Percentiles rank a stretch among this genome's conserved stretches.
Evolutionary conservation across 2,888 invertebrate species (phyloP).

Genomic region (Alloscopus bannaensis): DNA sequence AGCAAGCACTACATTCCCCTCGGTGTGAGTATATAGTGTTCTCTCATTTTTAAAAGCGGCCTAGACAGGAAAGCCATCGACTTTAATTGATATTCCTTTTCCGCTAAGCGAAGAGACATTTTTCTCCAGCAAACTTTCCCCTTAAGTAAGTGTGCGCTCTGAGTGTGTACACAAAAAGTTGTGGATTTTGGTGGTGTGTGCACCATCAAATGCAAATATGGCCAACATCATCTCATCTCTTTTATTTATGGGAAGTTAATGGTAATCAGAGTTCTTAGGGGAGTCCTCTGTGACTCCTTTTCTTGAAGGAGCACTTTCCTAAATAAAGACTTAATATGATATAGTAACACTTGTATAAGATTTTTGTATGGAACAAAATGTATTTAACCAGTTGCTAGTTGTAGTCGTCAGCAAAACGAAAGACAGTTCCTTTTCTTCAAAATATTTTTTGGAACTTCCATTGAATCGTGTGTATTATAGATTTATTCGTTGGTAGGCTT

Average conservation of each 20-base stretch:
- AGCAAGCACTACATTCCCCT: too few species aligned
- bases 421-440: too few species aligned
- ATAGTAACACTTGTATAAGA: too few species aligned
- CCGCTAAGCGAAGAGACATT: slow-evolving; percentile 9
- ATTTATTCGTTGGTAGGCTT: too few species aligned
- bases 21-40: slow-evolving; percentile 15
- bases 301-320: background rate
- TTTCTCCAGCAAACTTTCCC: background rate
- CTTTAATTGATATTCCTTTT: slow-evolving; percentile 32
- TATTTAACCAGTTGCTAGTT: slow-evolving; percentile 24
- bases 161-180: background rate
- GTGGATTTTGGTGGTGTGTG: background rate
- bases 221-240: slow-evolving; percentile 38
- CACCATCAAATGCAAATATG: slow-evolving; percentile 24
- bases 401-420: too few species aligned
- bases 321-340: too few species aligned
- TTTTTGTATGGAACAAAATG: background rate
- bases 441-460: too few species aligned
- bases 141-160: too few species aligned
- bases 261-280: slow-evolving; percentile 54
- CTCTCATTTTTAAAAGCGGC: slow-evolving; percentile 2
- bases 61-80: slow-evolving; percentile 22
- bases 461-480: too few species aligned
- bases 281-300: slow-evolving; percentile 42
- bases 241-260: slow-evolving; percentile 55